Evolutionary conservation across 2,113 vertebrate species (phyloP).

Genomic region (Leptodactylus fuscus): DNA sequence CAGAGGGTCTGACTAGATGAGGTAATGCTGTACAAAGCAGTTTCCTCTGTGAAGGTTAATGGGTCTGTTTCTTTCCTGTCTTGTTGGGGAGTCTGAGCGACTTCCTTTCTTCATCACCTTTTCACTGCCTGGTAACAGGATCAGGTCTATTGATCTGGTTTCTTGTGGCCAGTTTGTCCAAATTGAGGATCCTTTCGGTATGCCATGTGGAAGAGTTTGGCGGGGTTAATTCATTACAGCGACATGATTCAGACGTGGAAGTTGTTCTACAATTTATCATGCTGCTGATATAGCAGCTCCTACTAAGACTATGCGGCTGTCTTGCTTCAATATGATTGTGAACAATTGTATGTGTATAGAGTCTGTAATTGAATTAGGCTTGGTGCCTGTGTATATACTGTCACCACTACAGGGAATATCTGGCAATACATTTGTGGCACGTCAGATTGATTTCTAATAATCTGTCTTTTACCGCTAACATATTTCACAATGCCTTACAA

Average conservation of each 20-base stretch:
- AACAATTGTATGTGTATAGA: too few species aligned
- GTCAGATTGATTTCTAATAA: too few species aligned
- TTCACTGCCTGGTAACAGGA: constrained; percentile 13
- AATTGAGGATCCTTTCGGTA: neutral
- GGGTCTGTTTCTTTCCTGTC: constrained; percentile 25
- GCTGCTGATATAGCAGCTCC: neutral
- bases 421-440: too few species aligned
- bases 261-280: neutral
- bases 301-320: too few species aligned
- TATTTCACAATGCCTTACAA: too few species aligned
- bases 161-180: neutral
- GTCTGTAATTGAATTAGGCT: too few species aligned
- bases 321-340: too few species aligned
- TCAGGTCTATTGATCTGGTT: constrained; percentile 8
- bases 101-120: constrained; percentile 39
- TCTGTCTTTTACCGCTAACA: neutral
- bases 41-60: constrained; percentile 52
- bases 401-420: too few species aligned
- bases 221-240: neutral
- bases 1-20: constrained; percentile 10
- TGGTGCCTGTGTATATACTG: too few species aligned
- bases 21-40: constrained; percentile 21
- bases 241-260: constrained; percentile 10
- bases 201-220: constrained; percentile 6
- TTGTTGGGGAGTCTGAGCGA: constrained; percentile 7